Evolutionary conservation across 2,113 vertebrate species (phyloP).

Genomic region (Clarias gariepinus): DNA sequence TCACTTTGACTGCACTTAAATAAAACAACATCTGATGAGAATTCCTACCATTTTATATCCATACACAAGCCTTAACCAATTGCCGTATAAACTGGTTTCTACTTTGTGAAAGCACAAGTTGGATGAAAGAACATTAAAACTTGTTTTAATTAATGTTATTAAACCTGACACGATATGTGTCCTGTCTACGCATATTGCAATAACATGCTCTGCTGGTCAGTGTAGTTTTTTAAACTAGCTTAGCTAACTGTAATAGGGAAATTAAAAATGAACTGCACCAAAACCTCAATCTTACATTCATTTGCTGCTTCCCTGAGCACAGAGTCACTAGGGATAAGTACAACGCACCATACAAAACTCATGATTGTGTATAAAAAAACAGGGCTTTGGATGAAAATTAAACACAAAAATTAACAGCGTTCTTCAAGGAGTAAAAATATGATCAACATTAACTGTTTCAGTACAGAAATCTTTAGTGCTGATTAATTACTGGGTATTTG

Average conservation of each 20-base stretch:
- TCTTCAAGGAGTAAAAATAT: not conserved
- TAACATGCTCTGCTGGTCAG: conserved; percentile 3
- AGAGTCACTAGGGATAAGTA: not conserved
- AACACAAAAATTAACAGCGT: not conserved
- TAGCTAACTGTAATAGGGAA: not conserved
- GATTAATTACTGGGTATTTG: not conserved
- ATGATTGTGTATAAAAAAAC: not conserved
- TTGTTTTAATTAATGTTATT: not conserved
- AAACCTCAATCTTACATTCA: not conserved
- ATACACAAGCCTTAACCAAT: not conserved
- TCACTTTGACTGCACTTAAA: not conserved
- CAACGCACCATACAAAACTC: not conserved
- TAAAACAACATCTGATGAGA: not conserved
- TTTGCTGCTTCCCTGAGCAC: conserved; percentile 11
- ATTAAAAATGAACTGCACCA: not conserved
- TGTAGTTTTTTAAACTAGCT: not conserved
- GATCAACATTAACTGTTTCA: not conserved
- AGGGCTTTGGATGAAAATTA: not conserved
- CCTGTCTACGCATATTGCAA: not conserved
- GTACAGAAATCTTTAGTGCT: not conserved
- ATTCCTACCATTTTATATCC: not conserved
- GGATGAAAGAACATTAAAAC: not conserved
- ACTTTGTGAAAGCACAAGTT: not conserved
- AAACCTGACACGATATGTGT: not conserved
- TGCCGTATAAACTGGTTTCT: not conserved